Percentiles rank a stretch among this genome's conserved stretches.
phyloP scores from a whole-genome alignment of 2,113 vertebrate species.

The Pachyramphus minor region DNA sequence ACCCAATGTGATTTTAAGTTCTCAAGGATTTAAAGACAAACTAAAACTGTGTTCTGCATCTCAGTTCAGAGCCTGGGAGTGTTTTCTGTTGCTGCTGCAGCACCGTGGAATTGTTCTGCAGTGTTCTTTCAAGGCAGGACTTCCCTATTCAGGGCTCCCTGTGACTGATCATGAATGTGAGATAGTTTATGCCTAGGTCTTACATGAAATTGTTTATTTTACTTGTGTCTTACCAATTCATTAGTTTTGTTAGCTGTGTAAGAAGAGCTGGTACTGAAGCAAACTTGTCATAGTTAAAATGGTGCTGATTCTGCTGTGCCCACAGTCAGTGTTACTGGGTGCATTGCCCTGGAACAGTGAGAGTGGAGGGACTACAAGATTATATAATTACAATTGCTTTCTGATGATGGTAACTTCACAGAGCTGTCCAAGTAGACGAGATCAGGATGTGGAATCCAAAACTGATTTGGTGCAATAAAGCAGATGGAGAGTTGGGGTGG shows the following conservation, averaged over 20 bases:
- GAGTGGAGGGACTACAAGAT: not conserved
- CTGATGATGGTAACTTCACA: not conserved
- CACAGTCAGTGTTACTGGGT: rapidly evolving
- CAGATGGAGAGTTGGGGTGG: not conserved
- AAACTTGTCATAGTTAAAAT: not conserved
- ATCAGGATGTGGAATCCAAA: not conserved
- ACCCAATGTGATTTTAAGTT: not conserved
- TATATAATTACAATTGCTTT: not conserved
- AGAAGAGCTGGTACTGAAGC: not conserved
- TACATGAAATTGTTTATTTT: not conserved
- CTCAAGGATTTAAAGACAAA: not conserved
- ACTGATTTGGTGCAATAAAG: not conserved
- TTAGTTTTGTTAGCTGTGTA: not conserved
- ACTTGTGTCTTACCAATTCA: not conserved
- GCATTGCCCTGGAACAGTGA: not conserved
- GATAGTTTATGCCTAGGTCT: not conserved
- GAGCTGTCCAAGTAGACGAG: not conserved
- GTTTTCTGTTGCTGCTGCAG: not conserved
- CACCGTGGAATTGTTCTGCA: not conserved
- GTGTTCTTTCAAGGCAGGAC: not conserved
- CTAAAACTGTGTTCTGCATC: rapidly evolving
- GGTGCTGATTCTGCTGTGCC: not conserved
- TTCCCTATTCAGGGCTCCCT: not conserved
- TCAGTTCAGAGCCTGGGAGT: not conserved
- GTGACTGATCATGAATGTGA: not conserved